phyloP scores from a whole-genome alignment of 2,113 vertebrate species.

The Bolborhynchus lineola region DNA sequence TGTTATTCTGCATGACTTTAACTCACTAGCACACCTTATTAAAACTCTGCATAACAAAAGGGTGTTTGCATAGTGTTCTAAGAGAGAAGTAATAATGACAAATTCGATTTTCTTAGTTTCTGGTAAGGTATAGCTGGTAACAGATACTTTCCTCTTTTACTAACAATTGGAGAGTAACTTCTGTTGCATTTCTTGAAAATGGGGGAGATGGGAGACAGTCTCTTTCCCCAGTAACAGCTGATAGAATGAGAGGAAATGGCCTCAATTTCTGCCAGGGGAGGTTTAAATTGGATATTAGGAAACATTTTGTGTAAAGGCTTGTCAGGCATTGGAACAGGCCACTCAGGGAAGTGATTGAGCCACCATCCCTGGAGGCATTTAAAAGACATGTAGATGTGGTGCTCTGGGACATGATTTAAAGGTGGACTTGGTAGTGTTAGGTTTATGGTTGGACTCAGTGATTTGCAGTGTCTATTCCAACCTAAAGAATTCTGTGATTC shows the following conservation, averaged over 20 bases:
- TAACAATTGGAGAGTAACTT: not conserved
- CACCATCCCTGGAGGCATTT: not conserved
- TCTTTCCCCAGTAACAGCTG: not conserved
- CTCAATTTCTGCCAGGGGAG: not conserved
- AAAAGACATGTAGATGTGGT: accelerated
- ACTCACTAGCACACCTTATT: not conserved
- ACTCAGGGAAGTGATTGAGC: not conserved
- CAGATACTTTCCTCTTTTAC: not conserved
- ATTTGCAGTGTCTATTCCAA: not conserved
- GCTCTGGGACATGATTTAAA: not conserved
- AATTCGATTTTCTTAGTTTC: not conserved
- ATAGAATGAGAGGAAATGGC: not conserved
- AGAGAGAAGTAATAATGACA: not conserved
- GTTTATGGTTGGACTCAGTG: not conserved
- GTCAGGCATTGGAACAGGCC: not conserved
- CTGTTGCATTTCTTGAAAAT: not conserved
- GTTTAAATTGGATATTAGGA: not conserved
- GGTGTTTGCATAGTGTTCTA: not conserved
- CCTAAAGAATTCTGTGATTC: not conserved
- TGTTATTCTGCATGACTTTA: not conserved
- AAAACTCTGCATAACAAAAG: not conserved
- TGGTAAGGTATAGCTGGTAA: not conserved
- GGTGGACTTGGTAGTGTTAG: not conserved
- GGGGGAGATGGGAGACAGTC: not conserved
- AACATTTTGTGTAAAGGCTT: not conserved